Base-by-base conservation (phyloP, 2,888 invertebrate genomes). In the Drosophila siamana region DNA sequence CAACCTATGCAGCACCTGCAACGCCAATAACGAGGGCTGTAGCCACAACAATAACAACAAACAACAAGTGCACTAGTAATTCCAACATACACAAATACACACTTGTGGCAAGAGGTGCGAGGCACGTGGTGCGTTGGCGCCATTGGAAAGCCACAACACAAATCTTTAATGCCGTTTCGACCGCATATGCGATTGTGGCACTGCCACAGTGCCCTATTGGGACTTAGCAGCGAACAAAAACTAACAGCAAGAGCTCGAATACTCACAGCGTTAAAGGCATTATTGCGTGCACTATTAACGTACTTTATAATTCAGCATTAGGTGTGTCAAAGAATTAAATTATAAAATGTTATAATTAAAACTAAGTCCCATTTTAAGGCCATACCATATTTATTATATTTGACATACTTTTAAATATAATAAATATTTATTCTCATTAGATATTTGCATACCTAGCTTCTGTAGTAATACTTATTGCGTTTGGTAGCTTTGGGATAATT, bases 81-180 rank as follows among this genome's bases (percentile, higher is more conserved):
- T 40, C 48, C 51, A 60, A 30, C 48, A 57, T 38, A 51, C n/a
- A 22, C 48, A 57, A 38, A 51, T 7, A 22, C 5, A 52, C 57
- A 68, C 60, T 69, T 59, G 62, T 59, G 61, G 50, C 54, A 48
- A 54, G 62, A 63, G 61, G 50, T 54, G 46, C 66, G 54, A 30
- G 30, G 30, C 11, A 61, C 33, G 26, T 7, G 26, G 24, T 59
- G 36, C 67, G 48, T 52, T 70, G 69, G 71, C 86, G 66, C 59
- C 76, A 68, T 54, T 66, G 22, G 57, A 79, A 65, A 69, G 60
- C 82, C 82, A 50, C 82, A 82, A 69, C 70, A 82, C 80, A 87
- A 87, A 84, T 81, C 87, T 87, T 87, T 87, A 85, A 87, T 83
- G 86, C 69, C 83, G 67, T 68, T 43, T 74, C 69, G 64, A 87